Percentiles rank a stretch among this genome's conserved stretches.
phyloP scores from a whole-genome alignment of 1,140 invertebrate species.

The Drosophila subpulchrella region DNA sequence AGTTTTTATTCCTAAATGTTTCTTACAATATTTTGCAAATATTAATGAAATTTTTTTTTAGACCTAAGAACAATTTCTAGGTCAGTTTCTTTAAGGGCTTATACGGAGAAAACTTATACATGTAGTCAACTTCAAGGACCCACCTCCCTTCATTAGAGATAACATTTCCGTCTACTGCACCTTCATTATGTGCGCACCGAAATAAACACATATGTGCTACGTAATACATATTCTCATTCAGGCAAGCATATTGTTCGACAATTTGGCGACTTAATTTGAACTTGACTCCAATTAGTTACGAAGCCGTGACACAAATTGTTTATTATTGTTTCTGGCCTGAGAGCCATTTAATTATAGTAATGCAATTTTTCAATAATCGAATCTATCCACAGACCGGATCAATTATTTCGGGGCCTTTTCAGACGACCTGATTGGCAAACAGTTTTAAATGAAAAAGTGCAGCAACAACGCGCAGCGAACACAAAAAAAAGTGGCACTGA shows the following conservation, averaged over 20 bases:
- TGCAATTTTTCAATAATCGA: conserved; percentile 46
- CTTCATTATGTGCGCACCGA: conserved; percentile 35
- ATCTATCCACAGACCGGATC: conserved; percentile 29
- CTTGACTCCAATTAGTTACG: conserved; percentile 39
- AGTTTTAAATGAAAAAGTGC: conserved; percentile 51
- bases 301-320: conserved; percentile 23
- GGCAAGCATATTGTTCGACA: conserved; percentile 10
- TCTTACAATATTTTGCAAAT: no score
- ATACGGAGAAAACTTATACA: no score
- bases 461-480: background rate
- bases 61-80: no score
- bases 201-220: conserved; percentile 16
- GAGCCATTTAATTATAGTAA: conserved; percentile 53
- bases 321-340: conserved; percentile 36
- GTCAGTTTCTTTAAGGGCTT: no score
- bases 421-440: conserved; percentile 46
- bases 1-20: no score
- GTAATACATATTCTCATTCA: conserved; percentile 15
- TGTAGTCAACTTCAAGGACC: background rate
- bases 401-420: conserved; percentile 42
- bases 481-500: conserved; percentile 6
- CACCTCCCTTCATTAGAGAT: conserved; percentile 1
- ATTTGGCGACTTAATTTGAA: conserved; percentile 30
- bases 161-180: conserved; percentile 23
- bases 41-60: no score